Percentiles rank a stretch among this genome's conserved stretches.
Evolutionary conservation across 2,888 invertebrate species (phyloP).

Genomic region (Trichopoda pennipes): DNA sequence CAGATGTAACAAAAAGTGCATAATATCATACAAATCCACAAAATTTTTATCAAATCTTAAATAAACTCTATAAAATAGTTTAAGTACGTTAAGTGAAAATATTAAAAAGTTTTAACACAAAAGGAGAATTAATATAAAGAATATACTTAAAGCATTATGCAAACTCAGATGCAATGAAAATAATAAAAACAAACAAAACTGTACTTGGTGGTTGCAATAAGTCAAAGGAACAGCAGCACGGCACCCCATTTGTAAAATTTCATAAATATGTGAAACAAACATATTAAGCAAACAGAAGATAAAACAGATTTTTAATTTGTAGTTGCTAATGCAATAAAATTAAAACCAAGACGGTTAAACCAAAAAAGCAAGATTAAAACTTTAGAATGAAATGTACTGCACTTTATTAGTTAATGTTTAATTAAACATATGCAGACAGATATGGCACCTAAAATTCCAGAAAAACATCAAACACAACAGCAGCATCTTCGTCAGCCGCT

Average conservation of each 20-base stretch:
- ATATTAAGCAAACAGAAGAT: conserved; percentile 11
- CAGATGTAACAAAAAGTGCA: conserved; percentile 64
- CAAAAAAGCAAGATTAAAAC: conserved; percentile 8
- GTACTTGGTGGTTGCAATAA: conserved; percentile 65
- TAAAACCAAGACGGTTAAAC: neutral
- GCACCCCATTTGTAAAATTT: conserved; percentile 43
- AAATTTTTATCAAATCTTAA: neutral
- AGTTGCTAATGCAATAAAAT: neutral
- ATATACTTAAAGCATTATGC: conserved; percentile 27
- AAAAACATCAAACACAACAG: conserved; percentile 41
- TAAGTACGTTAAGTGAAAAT: neutral
- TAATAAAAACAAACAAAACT: conserved; percentile 56
- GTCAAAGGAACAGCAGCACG: conserved; percentile 32
- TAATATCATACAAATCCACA: conserved; percentile 35
- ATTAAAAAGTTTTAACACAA: neutral
- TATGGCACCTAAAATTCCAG: conserved; percentile 53
- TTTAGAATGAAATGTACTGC: conserved; percentile 9
- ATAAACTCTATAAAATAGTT: conserved; percentile 12
- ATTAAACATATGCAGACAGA: conserved; percentile 10
- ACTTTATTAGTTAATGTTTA: conserved; percentile 6
- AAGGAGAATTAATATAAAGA: neutral
- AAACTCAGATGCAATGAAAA: conserved; percentile 53
- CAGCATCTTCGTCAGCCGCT: conserved; percentile 26
- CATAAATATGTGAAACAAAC: conserved; percentile 30
- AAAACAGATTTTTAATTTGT: neutral